phyloP scores from a whole-genome alignment of 1,140 invertebrate species.

The Sarcophaga peregrina region DNA sequence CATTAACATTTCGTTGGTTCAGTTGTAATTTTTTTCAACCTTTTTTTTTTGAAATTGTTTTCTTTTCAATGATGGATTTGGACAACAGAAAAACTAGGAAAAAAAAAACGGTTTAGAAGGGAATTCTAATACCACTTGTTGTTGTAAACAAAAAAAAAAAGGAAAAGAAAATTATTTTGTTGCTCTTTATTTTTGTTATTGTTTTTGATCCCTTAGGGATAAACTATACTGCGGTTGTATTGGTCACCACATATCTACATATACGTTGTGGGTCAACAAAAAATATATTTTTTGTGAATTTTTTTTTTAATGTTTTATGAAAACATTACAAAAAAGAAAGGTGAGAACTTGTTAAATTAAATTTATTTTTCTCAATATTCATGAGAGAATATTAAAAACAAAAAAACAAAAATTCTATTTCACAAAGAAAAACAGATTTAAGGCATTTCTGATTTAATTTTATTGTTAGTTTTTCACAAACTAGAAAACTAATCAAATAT shows the following conservation, averaged over 20 bases:
- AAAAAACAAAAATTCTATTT: too few relatives aligned
- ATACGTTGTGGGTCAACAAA: too few relatives aligned
- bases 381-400: too few relatives aligned
- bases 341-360: constrained; percentile 3
- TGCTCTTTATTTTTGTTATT: not conserved
- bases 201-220: not conserved
- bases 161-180: not conserved
- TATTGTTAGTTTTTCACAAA: too few relatives aligned
- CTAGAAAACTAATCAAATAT: too few relatives aligned
- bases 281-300: not conserved
- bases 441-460: too few relatives aligned
- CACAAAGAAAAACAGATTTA: too few relatives aligned
- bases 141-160: not conserved
- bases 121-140: not conserved
- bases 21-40: too few relatives aligned
- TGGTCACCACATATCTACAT: not conserved
- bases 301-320: not conserved
- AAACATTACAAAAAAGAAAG: not conserved
- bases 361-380: not conserved
- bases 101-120: not conserved
- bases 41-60: not conserved
- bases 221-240: not conserved
- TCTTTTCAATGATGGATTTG: not conserved
- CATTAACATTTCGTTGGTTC: constrained; percentile 20
- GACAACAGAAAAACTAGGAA: not conserved